Percentiles rank a stretch among this genome's conserved stretches.
Conservation (phyloP, 1,140 invertebrate genomes). For the Macrobrachium rosenbergii region DNA sequence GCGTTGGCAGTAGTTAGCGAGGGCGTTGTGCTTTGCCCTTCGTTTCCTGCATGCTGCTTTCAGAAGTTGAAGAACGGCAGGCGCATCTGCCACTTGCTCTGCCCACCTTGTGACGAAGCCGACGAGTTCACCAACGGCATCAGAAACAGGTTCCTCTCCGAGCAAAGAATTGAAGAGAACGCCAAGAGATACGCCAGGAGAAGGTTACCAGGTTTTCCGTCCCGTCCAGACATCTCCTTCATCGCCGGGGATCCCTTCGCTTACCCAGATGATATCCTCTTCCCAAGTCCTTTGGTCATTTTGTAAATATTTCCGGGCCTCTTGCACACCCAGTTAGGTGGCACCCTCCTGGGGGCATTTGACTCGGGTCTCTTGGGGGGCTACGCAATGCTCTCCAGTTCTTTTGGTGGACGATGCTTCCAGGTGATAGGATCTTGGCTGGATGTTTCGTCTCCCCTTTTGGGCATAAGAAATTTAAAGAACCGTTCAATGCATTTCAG, state of each 20-base stretch:
- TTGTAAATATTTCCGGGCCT: not conserved
- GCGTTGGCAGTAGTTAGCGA: not conserved
- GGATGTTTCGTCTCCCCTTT: no score
- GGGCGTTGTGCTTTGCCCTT: not conserved
- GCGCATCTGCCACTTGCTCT: not conserved
- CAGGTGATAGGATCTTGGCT: no score
- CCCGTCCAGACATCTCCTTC: not conserved
- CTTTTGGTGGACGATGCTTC: no score
- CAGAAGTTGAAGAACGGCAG: no score
- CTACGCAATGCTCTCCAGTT: no score
- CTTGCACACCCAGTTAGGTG: no score
- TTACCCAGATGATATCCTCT: not conserved
- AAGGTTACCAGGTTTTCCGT: not conserved
- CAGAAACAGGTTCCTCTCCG: not conserved
- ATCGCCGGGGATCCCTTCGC: conserved; percentile 1
- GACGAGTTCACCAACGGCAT: not conserved
- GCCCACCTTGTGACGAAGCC: not conserved
- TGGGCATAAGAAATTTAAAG: no score
- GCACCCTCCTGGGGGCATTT: no score
- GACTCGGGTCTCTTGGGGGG: no score
- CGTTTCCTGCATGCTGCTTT: not conserved
- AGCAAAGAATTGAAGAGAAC: no score
- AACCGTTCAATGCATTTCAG: no score
- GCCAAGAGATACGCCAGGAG: not conserved
- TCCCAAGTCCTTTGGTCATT: not conserved